These are phyloP conservation scores for Microctonus hyperodae DNA, from an alignment of 2,888 invertebrate genomes.

Conservation along the genomic window DNA sequence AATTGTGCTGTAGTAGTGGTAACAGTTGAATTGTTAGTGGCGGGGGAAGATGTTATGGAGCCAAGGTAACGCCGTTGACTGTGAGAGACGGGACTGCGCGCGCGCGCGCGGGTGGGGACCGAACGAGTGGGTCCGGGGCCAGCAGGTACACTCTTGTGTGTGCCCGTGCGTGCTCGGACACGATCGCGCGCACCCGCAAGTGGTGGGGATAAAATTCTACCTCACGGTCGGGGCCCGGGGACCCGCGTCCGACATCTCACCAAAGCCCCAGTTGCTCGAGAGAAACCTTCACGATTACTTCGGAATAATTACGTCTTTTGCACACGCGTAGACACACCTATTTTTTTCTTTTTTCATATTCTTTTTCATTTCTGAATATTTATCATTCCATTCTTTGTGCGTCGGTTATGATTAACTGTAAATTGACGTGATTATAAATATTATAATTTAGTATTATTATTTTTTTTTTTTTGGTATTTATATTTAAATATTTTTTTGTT, in stretches of 20 bases:
- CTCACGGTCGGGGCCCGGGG: slow-evolving; percentile 55
- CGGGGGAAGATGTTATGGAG: slow-evolving; percentile 14
- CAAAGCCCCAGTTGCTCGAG: slow-evolving; percentile 57
- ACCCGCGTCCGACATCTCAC: slow-evolving; percentile 50
- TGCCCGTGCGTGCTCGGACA: slow-evolving; percentile 31
- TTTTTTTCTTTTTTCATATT: slow-evolving; percentile 6
- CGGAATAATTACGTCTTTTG: slow-evolving; percentile 10
- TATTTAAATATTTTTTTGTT: slow-evolving; percentile 5
- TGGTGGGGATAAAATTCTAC: slow-evolving; percentile 35
- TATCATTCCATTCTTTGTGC: neutral
- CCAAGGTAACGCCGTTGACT: slow-evolving; percentile 23
- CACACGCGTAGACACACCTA: slow-evolving; percentile 13
- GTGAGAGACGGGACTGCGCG: neutral
- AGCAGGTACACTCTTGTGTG: slow-evolving; percentile 33
- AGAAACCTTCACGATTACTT: slow-evolving; percentile 47
- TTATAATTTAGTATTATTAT: neutral
- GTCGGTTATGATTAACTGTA: slow-evolving; percentile 36
- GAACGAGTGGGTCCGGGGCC: slow-evolving; percentile 33
- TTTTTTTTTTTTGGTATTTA: neutral
- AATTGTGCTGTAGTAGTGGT: slow-evolving; percentile 14
- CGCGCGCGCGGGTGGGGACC: slow-evolving; percentile 3
- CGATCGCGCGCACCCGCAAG: neutral
- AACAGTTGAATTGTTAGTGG: slow-evolving; percentile 12
- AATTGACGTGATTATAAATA: slow-evolving; percentile 34
- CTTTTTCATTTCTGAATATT: neutral